phyloP scores from a whole-genome alignment of 1,140 invertebrate genomes.

The Goniozus legneri region DNA sequence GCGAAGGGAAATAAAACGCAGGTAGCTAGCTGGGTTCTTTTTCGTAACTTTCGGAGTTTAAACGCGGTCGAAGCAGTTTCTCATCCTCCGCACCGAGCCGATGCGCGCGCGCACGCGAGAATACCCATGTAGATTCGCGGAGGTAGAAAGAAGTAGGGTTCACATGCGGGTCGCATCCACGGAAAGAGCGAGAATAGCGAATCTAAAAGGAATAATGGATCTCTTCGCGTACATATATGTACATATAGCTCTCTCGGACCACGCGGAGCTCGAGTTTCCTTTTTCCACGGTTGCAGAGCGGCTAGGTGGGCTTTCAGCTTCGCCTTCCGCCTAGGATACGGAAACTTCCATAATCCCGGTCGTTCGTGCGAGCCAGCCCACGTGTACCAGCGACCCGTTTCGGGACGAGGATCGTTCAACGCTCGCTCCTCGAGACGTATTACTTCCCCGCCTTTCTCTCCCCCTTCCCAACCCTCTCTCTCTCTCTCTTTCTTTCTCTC shows the following conservation, averaged over 20 bases:
- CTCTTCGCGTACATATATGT: conserved; percentile 19
- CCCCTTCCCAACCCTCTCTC: too few relatives aligned
- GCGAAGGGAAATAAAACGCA: too few relatives aligned
- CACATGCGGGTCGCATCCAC: conserved; percentile 5
- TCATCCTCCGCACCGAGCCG: too few relatives aligned
- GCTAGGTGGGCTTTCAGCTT: conserved; percentile 21
- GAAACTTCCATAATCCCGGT: conserved; percentile 33
- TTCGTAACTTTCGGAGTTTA: too few relatives aligned
- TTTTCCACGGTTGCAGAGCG: conserved; percentile 9
- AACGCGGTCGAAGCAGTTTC: too few relatives aligned
- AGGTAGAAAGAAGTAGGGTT: too few relatives aligned
- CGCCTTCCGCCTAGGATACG: conserved; percentile 25
- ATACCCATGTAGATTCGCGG: too few relatives aligned
- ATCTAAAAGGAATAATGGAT: conserved; percentile 31
- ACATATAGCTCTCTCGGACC: background rate
- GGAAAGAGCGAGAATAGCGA: conserved; percentile 21
- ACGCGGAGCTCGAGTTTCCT: conserved; percentile 2
- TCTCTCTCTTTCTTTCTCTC: conserved; percentile 1
- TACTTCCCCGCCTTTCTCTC: too few relatives aligned
- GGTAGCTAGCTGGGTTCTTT: too few relatives aligned
- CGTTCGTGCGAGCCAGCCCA: conserved; percentile 26
- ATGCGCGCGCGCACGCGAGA: too few relatives aligned
- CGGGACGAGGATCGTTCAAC: too few relatives aligned
- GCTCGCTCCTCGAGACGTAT: too few relatives aligned
- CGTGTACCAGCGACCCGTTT: background rate